Evolutionary conservation across 2,888 invertebrate species (phyloP), one percentile per base, ranked within the genome.

Genomic region (Axea sp.): DNA sequence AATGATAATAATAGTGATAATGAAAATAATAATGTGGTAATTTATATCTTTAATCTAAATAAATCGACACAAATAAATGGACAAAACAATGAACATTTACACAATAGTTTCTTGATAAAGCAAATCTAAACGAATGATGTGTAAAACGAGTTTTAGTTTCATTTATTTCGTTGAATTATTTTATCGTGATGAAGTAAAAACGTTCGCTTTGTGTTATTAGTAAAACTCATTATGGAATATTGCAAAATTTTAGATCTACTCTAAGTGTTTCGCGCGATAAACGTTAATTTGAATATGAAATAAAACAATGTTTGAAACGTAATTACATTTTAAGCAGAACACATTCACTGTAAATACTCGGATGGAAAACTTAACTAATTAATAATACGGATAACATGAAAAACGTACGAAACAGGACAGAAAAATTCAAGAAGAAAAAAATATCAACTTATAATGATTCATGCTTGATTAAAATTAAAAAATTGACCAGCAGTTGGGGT

Each of bases 181-280:
- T 65, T 55, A 55, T 55, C 45, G 30, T 11, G 41, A 9, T 24
- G 28, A 33, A 45, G 53, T 37, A 24, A 53, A 53, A 37, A 57
- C 24, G 55, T 8, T 43, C 30, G 60, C 26, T 47, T 60, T 59
- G 35, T 67, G 30, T 59, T 59, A 60, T 68, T 68, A 51, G 51
- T 39, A 43, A 51, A 68, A 51, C 51, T 59, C 68, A 43, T 68
- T 59, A 68, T 51, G 51, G 35, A 59, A 28, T 43, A 55, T 68
- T 68, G 59, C 68, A 68, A 59, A 57, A 57, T 68, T 68, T 59
- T 30, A 51, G 59, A 68, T 68, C 59, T 26, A 33, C 59, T 59
- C 35, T 51, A 59, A 68, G 51, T 51, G 59, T 59, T 68, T 41
- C 39, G 51, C 43, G 24, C 49, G 31, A 59, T 51, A 59, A 57